These are phyloP conservation scores for Eucera pruinosa DNA, from an alignment of 2,888 invertebrate genomes.

Conservation along the genomic window DNA sequence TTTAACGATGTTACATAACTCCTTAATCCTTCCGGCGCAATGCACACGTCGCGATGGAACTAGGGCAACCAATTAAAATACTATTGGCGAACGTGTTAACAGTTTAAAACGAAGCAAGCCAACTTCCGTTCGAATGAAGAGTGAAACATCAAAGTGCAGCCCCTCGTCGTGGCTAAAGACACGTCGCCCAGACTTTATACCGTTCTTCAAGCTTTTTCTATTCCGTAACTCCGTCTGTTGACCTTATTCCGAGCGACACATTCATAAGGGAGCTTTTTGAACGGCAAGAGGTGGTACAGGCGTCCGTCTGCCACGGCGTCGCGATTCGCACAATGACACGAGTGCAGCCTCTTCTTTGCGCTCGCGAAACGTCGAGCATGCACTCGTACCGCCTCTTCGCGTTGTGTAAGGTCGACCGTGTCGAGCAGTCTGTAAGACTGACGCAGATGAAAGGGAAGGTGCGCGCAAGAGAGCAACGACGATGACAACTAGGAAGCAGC, in stretches of 20 bases:
- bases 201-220: conserved; percentile 1
- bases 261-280: conserved; percentile 30
- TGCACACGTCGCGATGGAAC: neutral
- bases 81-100: conserved; percentile 1
- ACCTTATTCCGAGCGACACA: conserved; percentile 56
- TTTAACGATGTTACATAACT: neutral
- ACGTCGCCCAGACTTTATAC: conserved; percentile 26
- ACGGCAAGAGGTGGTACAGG: neutral
- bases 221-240: conserved; percentile 49
- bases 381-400: conserved; percentile 53
- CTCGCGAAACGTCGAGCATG: conserved; percentile 66
- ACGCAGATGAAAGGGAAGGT: neutral
- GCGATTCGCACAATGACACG: conserved; percentile 47
- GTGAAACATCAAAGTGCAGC: conserved; percentile 1
- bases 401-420: conserved; percentile 31
- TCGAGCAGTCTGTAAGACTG: conserved; percentile 4
- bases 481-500: conserved; percentile 1
- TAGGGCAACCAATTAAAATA: neutral
- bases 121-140: conserved; percentile 1
- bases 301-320: conserved; percentile 27
- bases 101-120: neutral
- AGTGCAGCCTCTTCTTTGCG: conserved; percentile 52
- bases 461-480: neutral
- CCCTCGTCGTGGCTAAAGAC: conserved; percentile 3
- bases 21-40: neutral